Percentiles rank a stretch among this genome's conserved stretches.
These are phyloP conservation scores for Macaria notata DNA, from an alignment of 2,888 invertebrate species.

Conservation along the genomic window DNA sequence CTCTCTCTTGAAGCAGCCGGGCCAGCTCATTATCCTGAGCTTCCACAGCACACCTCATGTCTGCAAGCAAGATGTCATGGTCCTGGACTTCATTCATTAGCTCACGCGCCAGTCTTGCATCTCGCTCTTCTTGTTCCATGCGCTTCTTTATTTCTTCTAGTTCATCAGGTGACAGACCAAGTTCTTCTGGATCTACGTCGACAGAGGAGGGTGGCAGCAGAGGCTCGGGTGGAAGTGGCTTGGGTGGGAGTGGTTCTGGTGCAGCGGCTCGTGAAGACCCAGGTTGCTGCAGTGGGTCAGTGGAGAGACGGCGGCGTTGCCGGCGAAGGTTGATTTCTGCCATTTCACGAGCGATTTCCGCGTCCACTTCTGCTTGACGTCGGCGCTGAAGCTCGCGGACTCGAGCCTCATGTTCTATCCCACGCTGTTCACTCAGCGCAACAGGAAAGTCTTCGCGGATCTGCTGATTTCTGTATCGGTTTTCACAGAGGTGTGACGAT, in stretches of 20 bases:
- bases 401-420: slow-evolving; percentile 66
- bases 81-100: slow-evolving; percentile 65
- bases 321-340: slow-evolving; percentile 72
- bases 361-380: slow-evolving; percentile 73
- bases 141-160: slow-evolving; percentile 67
- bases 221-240: slow-evolving; percentile 18
- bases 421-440: slow-evolving; percentile 69
- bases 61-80: slow-evolving; percentile 64
- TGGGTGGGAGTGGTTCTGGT: slow-evolving; percentile 38
- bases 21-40: slow-evolving; percentile 76
- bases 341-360: slow-evolving; percentile 74
- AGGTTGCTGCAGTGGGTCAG: slow-evolving; percentile 58
- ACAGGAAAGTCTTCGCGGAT: slow-evolving; percentile 77
- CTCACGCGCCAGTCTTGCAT: slow-evolving; percentile 67
- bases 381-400: slow-evolving; percentile 61
- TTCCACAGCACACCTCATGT: slow-evolving; percentile 76
- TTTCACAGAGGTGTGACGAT: slow-evolving; percentile 73
- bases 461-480: slow-evolving; percentile 73
- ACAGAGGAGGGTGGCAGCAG: slow-evolving; percentile 24
- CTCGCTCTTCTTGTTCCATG: slow-evolving; percentile 71
- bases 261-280: slow-evolving; percentile 60
- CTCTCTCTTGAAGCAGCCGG: slow-evolving; percentile 68
- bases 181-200: slow-evolving; percentile 60
- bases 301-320: slow-evolving; percentile 57
- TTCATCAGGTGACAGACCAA: slow-evolving; percentile 66